These are phyloP conservation scores for Bovichtus variegatus DNA, from an alignment of 2,797 vertebrate genomes.

Conservation along the genomic window DNA sequence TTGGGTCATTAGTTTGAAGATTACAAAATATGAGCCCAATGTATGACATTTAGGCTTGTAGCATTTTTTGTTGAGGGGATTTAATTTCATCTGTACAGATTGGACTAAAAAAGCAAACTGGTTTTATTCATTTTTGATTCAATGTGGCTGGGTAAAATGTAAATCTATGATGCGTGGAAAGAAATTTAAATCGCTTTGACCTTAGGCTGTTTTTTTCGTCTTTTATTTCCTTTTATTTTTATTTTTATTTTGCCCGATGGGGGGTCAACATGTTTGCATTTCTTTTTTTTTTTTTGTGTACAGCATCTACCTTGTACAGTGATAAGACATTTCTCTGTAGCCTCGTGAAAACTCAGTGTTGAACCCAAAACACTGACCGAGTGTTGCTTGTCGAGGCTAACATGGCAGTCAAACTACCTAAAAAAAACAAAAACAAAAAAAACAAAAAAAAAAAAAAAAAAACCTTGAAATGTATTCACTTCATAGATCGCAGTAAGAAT, in stretches of 20 bases:
- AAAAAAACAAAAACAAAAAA: too few species aligned
- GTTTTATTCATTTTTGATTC: conserved; percentile 19
- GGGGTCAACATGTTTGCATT: conserved; percentile 36
- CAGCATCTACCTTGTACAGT: conserved; percentile 70
- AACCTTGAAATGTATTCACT: conserved; percentile 55
- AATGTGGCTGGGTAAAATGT: conserved; percentile 32
- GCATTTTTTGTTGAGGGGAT: conserved; percentile 4
- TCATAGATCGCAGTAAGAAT: conserved; percentile 59
- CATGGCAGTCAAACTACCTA: conserved; percentile 61
- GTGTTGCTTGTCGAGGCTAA: conserved; percentile 38
- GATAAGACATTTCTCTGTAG: conserved; percentile 49
- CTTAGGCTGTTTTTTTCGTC: conserved; percentile 9
- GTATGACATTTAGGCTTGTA: conserved; percentile 8
- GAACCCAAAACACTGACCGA: conserved; percentile 42
- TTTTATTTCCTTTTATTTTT: conserved; percentile 47
- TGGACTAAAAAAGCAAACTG: conserved; percentile 3
- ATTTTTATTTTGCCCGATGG: conserved; percentile 76
- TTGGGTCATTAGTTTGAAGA: conserved; percentile 33
- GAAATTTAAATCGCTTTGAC: conserved; percentile 43
- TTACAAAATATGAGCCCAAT: conserved; percentile 30
- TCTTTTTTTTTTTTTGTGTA: conserved; percentile 38
- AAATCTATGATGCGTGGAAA: conserved; percentile 35
- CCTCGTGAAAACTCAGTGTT: conserved; percentile 54
- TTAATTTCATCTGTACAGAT: conserved; percentile 35
- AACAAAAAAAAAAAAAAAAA: too few species aligned